These are phyloP conservation scores for Ormyrus rosae DNA, from an alignment of 2,888 invertebrate species.

Conservation along the genomic window DNA sequence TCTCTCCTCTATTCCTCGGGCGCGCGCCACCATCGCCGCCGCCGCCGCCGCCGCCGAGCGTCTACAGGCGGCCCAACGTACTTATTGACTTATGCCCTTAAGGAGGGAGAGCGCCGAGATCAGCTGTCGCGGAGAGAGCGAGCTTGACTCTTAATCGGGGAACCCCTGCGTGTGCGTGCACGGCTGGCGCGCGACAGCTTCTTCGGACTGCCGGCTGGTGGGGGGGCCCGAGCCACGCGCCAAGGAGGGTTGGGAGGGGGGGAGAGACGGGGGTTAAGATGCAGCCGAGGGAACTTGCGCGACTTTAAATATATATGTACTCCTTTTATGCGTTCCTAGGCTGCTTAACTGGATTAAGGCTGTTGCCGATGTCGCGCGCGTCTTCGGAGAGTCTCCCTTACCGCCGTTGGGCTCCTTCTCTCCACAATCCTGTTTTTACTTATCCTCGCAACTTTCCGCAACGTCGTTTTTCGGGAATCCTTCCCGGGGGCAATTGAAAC, in stretches of 20 bases:
- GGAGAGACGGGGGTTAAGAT: neutral
- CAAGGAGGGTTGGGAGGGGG: neutral
- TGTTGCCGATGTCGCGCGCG: neutral
- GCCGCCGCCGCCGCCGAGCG: neutral
- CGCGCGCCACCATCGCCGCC: neutral
- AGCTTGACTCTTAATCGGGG: slow-evolving; percentile 64
- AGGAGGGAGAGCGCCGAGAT: slow-evolving; percentile 54
- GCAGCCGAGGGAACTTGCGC: slow-evolving; percentile 17
- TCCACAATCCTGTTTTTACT: neutral
- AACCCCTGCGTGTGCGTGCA: slow-evolving; percentile 63
- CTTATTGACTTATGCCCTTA: slow-evolving; percentile 71
- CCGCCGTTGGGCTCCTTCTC: neutral
- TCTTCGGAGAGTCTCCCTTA: neutral
- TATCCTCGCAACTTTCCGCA: neutral
- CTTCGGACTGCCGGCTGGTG: slow-evolving; percentile 49
- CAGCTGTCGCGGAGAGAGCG: slow-evolving; percentile 64
- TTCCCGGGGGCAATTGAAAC: no score
- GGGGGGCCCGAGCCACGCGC: slow-evolving; percentile 25
- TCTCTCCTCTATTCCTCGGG: neutral
- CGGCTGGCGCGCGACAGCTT: slow-evolving; percentile 17
- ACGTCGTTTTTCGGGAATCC: no score
- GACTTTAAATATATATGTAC: slow-evolving; percentile 4
- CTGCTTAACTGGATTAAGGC: no score
- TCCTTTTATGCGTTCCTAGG: neutral
- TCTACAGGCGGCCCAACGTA: slow-evolving; percentile 62